These are phyloP conservation scores for Epirrita christyi DNA, from an alignment of 2,888 invertebrate genomes.

Conservation along the genomic window DNA sequence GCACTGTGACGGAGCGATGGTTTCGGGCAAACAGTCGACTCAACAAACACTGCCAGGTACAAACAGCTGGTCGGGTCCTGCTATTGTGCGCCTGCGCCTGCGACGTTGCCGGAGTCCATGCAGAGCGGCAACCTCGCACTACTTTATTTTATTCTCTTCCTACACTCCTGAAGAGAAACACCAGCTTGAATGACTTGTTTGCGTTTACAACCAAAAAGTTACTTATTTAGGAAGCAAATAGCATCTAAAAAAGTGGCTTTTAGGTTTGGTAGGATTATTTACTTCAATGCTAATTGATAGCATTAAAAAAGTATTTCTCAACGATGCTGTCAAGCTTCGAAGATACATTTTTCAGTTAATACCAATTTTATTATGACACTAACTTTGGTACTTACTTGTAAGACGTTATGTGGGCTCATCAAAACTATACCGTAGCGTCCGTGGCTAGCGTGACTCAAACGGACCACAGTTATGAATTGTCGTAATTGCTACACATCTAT, in stretches of 20 bases:
- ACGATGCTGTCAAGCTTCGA: no score
- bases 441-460: not conserved
- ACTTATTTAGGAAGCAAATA: no score
- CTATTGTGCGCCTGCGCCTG: slow-evolving; percentile 64
- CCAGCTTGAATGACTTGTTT: slow-evolving; percentile 18
- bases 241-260: no score
- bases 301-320: no score
- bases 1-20: slow-evolving; percentile 41
- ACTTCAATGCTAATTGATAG: no score
- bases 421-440: not conserved
- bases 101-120: slow-evolving; percentile 44
- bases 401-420: not conserved
- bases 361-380: no score
- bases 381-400: no score
- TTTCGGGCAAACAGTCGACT: slow-evolving; percentile 48
- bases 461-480: slow-evolving; percentile 3
- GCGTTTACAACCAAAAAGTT: no score
- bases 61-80: slow-evolving; percentile 64
- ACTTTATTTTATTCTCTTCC: slow-evolving; percentile 50
- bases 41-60: slow-evolving; percentile 69
- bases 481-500: slow-evolving; percentile 11
- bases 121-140: slow-evolving; percentile 72
- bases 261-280: no score
- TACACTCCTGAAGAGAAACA: slow-evolving; percentile 31
- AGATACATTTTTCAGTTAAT: no score